Percentiles rank a stretch among this genome's conserved stretches.
These are phyloP conservation scores for Poecilia picta DNA, from an alignment of 2,797 vertebrate genomes.

Conservation along the genomic window DNA sequence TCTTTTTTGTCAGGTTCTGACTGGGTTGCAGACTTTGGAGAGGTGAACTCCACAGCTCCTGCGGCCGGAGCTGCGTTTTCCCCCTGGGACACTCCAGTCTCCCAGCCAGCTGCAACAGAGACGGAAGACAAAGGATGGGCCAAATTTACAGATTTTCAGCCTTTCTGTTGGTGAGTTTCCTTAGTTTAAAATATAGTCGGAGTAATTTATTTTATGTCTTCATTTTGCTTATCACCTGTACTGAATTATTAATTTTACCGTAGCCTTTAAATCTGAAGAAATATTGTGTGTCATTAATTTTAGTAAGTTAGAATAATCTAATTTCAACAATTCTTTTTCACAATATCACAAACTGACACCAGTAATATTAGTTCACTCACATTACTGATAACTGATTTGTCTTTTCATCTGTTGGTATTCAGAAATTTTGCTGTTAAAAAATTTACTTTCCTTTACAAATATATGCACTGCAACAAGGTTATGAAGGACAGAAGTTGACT, in stretches of 20 bases:
- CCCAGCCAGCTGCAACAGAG: slow-evolving; percentile 64
- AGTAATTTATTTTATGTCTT: not conserved
- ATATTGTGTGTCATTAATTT: not conserved
- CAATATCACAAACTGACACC: not conserved
- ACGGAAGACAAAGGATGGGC: slow-evolving; percentile 91
- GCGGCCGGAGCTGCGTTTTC: slow-evolving; percentile 66
- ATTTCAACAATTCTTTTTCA: not conserved
- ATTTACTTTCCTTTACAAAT: not conserved
- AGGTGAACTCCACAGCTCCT: slow-evolving; percentile 77
- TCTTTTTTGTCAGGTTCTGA: slow-evolving; percentile 68
- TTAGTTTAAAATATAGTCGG: not conserved
- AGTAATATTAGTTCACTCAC: not conserved
- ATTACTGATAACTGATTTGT: not conserved
- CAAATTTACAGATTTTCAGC: slow-evolving; percentile 91
- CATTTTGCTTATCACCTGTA: not conserved
- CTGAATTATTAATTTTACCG: not conserved
- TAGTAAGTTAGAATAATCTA: not conserved
- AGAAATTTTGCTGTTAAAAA: not conserved
- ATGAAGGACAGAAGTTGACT: not conserved
- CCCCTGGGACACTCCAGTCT: slow-evolving; percentile 72
- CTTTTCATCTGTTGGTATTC: not conserved
- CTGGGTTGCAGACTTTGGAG: slow-evolving; percentile 86
- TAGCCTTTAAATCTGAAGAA: not conserved
- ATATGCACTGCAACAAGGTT: not conserved
- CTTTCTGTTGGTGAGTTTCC: slow-evolving; percentile 88